Percentiles rank a stretch among this genome's conserved stretches.
phyloP scores from a whole-genome alignment of 2,113 vertebrate species.

The Ciconia stormi region DNA sequence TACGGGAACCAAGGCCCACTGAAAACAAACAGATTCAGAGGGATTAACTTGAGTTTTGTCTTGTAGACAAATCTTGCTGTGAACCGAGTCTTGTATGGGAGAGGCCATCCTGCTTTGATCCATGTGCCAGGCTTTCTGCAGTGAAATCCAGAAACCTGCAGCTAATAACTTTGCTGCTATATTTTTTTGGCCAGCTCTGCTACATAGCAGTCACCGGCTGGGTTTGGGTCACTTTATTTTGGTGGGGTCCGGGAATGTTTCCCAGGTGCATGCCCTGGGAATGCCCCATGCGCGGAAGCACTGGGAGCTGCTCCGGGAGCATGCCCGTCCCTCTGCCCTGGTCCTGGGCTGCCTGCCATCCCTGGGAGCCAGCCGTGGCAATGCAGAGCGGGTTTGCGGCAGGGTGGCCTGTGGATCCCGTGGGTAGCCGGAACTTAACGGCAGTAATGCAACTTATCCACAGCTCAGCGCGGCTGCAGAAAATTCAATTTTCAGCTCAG shows the following conservation, averaged over 20 bases:
- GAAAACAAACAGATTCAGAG: neutral
- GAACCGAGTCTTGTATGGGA: neutral
- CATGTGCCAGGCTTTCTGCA: neutral
- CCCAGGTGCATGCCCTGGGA: neutral
- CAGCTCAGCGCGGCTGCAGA: neutral
- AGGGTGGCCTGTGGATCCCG: neutral
- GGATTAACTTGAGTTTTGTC: neutral
- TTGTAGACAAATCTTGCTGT: neutral
- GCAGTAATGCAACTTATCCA: neutral
- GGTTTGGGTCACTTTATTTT: neutral
- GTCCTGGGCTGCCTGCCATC: neutral
- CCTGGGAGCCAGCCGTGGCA: neutral
- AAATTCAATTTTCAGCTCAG: neutral
- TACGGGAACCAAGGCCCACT: neutral
- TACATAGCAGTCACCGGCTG: fast-evolving
- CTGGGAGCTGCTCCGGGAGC: neutral
- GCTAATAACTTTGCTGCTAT: neutral
- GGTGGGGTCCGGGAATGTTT: neutral
- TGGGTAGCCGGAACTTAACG: fast-evolving
- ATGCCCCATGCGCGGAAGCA: neutral
- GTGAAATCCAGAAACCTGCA: neutral
- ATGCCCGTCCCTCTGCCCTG: neutral
- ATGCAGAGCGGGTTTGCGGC: fast-evolving
- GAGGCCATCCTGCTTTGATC: neutral
- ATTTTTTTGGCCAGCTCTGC: neutral